Evolutionary conservation across 2,113 vertebrate genomes (phyloP), one percentile per base, ranked within the genome.

Genomic region (Tamias sibiricus): DNA sequence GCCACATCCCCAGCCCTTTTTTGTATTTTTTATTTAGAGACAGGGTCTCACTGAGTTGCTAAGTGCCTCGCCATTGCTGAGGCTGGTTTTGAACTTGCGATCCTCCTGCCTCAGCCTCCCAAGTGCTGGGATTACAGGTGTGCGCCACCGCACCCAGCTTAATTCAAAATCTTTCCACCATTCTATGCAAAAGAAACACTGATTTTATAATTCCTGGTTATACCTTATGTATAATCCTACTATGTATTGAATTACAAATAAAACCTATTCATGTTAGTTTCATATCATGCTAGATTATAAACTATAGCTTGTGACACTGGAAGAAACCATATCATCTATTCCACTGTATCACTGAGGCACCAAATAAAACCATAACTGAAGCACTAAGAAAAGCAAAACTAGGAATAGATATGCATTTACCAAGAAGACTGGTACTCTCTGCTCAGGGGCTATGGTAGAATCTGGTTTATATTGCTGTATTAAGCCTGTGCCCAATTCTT

Each of bases 401-500:
- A 4, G 26, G 35, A 94, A 85, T 1, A 30, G 57, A 12, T 28
- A 10, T 1, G 11, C 68, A 96, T 98, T 97, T 96, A 99, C 99
- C 98, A 99, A 66, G 3, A 84, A 97, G 74, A 99, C 92, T 0
- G 99, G 99, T 8, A 99, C 98, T 71, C 98, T 98, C 90, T 98
- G 97, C 40, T 95, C 98, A 28, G 98, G 98, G 1, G 98, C 87
- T 17, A 96, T 11, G 0, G 90, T 90, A 52, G 98, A 99, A 49
- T 99, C 99, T 0, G 99, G 94, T 95, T 99, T 99, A 98, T 99
- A 98, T 93, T 99, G 99, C 86, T 99, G 99, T 66, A 99, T 99
- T 82, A 99, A 98, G 1, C 99, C 99, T 0, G 98, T 99, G 44
- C 99, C 99, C 95, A 99, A 98, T 98, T 99, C 99, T 98, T 99